These are phyloP conservation scores for Solenopsis fugax DNA, from an alignment of 1,140 invertebrate genomes.

Conservation along the genomic window DNA sequence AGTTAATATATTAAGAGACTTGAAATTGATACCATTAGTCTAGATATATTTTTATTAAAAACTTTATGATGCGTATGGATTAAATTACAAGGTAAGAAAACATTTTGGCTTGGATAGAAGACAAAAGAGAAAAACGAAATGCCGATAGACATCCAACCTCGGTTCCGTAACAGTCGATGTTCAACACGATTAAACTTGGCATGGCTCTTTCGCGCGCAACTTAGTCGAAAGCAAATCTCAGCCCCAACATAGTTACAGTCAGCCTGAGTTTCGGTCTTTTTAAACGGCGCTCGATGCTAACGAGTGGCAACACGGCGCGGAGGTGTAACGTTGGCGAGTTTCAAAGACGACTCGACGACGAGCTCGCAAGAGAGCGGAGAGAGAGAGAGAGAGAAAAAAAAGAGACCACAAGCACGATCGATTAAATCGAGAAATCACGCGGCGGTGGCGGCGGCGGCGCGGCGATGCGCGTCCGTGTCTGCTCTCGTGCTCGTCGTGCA, in stretches of 20 bases:
- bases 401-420: conserved; percentile 35
- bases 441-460: not conserved
- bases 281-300: conserved; percentile 40
- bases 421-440: conserved; percentile 58
- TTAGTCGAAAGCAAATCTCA: conserved; percentile 45
- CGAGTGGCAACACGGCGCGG: conserved; percentile 31
- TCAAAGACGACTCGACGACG: conserved; percentile 29
- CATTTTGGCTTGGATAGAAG: not conserved
- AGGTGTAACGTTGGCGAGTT: conserved; percentile 35
- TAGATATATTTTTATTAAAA: not conserved
- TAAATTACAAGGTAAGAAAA: not conserved
- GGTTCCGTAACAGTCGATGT: conserved; percentile 7
- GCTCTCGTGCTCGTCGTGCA: conserved; percentile 47
- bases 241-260: conserved; percentile 38
- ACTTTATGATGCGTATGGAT: not conserved
- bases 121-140: not conserved
- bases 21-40: not conserved
- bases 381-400: not conserved
- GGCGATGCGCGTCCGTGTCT: conserved; percentile 24
- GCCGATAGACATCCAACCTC: conserved; percentile 9
- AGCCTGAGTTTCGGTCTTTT: conserved; percentile 47
- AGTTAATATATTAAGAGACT: not conserved
- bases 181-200: conserved; percentile 33
- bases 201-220: conserved; percentile 29
- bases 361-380: not conserved